Percentiles rank a stretch among this genome's conserved stretches.
Conservation (phyloP, 2,113 vertebrate genomes). For the Capreolus pygargus region DNA sequence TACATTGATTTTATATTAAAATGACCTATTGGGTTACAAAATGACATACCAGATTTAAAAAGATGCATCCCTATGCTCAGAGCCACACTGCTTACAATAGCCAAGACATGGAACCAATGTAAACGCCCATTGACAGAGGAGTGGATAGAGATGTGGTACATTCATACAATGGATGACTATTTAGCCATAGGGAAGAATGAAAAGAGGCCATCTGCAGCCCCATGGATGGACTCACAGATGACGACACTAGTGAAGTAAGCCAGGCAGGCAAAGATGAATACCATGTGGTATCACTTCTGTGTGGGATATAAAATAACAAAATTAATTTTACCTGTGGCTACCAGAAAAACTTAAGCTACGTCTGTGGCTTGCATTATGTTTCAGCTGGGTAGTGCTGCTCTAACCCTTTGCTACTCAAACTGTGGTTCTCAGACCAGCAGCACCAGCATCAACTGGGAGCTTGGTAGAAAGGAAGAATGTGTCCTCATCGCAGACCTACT, state of each 20-base stretch:
- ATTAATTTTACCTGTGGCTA: not conserved
- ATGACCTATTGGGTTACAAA: not conserved
- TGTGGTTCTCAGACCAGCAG: not conserved
- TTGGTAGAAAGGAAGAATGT: not conserved
- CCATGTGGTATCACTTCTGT: not conserved
- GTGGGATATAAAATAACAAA: not conserved
- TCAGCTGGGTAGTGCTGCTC: not conserved
- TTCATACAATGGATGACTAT: not conserved
- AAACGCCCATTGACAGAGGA: fast-evolving
- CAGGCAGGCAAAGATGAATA: not conserved
- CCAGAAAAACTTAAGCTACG: not conserved
- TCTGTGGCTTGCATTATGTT: not conserved
- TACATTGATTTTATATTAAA: not conserved
- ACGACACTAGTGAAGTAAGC: not conserved
- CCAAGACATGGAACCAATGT: not conserved
- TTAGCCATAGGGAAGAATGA: not conserved
- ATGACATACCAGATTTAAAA: not conserved
- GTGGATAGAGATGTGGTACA: not conserved
- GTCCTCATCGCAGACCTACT: not conserved
- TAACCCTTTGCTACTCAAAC: not conserved
- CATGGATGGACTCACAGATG: not conserved
- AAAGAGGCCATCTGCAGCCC: not conserved
- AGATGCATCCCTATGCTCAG: not conserved
- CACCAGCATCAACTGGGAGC: not conserved
- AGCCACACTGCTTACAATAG: not conserved